Conservation (phyloP, 2,113 vertebrate genomes). For the Spermophilus dauricus region DNA sequence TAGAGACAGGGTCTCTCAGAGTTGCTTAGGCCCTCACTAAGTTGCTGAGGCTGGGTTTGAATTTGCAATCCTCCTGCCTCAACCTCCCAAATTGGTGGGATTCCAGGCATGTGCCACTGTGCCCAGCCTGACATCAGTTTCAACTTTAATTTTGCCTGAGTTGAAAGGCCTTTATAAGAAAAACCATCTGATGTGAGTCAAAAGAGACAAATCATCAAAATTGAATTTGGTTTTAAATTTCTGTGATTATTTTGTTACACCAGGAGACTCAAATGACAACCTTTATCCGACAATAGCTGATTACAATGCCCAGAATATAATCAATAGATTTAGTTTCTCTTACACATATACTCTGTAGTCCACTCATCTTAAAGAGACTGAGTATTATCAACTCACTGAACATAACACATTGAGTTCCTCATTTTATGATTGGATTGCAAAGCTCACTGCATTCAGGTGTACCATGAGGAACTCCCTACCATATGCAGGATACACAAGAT, state of each 20-base stretch:
- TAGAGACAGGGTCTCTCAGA: too few species aligned
- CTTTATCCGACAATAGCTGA: constrained; percentile 4
- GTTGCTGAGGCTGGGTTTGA: too few species aligned
- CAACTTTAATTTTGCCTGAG: background rate
- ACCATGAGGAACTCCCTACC: constrained; percentile 28
- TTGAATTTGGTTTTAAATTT: constrained; percentile 38
- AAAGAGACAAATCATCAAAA: background rate
- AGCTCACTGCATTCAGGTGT: background rate
- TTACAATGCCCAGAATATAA: background rate
- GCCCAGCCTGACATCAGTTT: background rate
- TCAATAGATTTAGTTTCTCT: constrained; percentile 14
- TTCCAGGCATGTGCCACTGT: too few species aligned
- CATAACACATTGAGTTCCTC: background rate
- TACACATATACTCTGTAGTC: background rate
- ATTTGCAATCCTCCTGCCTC: too few species aligned
- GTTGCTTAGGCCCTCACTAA: too few species aligned
- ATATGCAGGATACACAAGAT: constrained; percentile 6
- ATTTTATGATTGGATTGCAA: background rate
- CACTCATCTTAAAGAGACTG: constrained; percentile 44
- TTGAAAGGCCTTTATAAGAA: background rate
- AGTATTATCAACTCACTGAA: constrained; percentile 15
- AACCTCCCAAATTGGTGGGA: too few species aligned
- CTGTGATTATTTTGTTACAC: constrained; percentile 21
- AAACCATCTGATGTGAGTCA: background rate
- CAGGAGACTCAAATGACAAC: background rate